These are phyloP conservation scores for Oxyura jamaicensis DNA, from an alignment of 2,113 vertebrate species.

Conservation along the genomic window DNA sequence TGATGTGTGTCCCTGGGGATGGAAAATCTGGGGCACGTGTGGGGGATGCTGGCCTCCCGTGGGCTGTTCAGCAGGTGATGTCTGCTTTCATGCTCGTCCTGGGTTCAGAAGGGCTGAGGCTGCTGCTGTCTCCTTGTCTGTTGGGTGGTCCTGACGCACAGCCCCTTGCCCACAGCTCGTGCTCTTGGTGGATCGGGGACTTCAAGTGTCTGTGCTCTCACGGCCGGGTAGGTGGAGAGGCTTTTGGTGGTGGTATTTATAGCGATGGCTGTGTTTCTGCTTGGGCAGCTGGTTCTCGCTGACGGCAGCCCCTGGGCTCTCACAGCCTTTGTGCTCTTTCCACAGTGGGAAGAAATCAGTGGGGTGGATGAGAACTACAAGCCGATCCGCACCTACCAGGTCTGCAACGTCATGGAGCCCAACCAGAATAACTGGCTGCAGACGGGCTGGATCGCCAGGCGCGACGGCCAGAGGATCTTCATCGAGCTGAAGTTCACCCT, in stretches of 20 bases:
- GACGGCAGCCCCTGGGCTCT: background rate
- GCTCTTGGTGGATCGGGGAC: background rate
- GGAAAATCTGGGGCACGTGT: rapidly evolving
- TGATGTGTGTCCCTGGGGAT: background rate
- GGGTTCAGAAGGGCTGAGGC: background rate
- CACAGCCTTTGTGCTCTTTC: slow-evolving; percentile 2
- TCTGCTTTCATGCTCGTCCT: background rate
- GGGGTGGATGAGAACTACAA: slow-evolving; percentile 93
- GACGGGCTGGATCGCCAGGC: slow-evolving; percentile 91
- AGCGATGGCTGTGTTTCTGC: background rate
- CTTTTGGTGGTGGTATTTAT: background rate
- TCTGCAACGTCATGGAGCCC: slow-evolving; percentile 96
- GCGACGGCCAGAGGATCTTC: slow-evolving; percentile 91
- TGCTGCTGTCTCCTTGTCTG: background rate
- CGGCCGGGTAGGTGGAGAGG: background rate
- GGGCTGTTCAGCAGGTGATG: background rate
- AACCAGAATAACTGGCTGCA: slow-evolving; percentile 98
- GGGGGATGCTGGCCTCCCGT: background rate
- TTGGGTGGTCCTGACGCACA: background rate
- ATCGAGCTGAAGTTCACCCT: slow-evolving; percentile 97
- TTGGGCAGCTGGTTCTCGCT: background rate
- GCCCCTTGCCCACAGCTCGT: background rate
- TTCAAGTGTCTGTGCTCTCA: background rate
- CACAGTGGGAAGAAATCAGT: slow-evolving; percentile 97
- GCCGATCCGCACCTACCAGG: slow-evolving; percentile 95